Evolutionary conservation across 37 sponge, comb jelly and placozoan species (phyloP).

Genomic region (Haliclona indistincta): DNA sequence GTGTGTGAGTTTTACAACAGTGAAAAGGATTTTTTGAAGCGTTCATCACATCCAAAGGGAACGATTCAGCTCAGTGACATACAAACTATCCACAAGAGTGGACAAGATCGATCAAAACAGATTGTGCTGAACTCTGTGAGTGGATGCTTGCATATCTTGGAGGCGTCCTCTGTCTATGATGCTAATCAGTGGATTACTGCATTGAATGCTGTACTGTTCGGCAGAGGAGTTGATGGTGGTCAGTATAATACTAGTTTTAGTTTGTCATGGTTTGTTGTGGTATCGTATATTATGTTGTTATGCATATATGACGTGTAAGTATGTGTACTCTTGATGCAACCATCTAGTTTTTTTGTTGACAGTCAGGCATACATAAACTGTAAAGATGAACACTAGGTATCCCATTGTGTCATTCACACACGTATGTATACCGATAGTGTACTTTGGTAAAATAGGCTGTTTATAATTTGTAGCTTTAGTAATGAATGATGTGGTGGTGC

Average conservation of each 20-base stretch:
- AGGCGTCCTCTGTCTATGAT: slow-evolving; percentile 12
- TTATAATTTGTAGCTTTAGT: no score
- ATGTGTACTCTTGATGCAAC: slow-evolving; percentile 21
- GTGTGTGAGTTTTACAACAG: slow-evolving; percentile 26
- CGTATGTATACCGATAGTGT: no score
- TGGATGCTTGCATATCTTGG: slow-evolving; percentile 27
- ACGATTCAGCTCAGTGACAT: slow-evolving; percentile 4
- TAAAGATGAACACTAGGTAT: no score
- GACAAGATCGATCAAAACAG: slow-evolving; percentile 10
- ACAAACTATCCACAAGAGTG: neutral
- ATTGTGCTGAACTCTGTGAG: slow-evolving; percentile 34
- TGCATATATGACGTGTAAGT: slow-evolving; percentile 1
- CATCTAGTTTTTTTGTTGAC: slow-evolving; percentile 49
- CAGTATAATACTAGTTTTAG: neutral
- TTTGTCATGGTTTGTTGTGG: neutral
- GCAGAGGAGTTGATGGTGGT: slow-evolving; percentile 47
- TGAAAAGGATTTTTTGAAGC: slow-evolving; percentile 41
- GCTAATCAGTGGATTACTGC: slow-evolving; percentile 49
- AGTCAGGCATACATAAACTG: slow-evolving; percentile 45
- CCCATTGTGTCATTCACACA: no score
- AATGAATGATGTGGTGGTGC: no score
- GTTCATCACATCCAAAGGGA: slow-evolving; percentile 18
- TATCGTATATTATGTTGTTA: neutral
- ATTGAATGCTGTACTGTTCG: slow-evolving; percentile 67
- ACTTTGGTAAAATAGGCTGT: no score